A percentile compares a stretch with the other conserved stretches of the same genome.
Conservation (phyloP, 1,140 invertebrate genomes). For the Brachionus manjavacas region DNA sequence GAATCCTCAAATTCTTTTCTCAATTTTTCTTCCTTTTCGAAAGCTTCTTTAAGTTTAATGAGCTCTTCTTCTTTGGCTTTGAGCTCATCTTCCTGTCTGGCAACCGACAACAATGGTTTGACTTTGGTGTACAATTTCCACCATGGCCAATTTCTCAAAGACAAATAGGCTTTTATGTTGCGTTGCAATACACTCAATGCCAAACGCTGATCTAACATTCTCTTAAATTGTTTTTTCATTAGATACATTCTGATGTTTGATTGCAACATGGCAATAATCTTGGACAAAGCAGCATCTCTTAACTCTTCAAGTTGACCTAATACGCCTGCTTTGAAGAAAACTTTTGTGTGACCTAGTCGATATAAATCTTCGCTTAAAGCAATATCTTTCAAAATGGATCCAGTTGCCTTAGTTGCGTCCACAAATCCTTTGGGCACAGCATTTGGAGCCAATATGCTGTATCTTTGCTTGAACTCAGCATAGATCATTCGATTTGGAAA, state of each 20-base stretch:
- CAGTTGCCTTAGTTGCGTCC: slow-evolving; percentile 76
- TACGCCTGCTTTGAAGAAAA: slow-evolving; percentile 99
- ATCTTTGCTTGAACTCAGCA: slow-evolving; percentile 99
- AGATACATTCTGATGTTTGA: slow-evolving; percentile 80
- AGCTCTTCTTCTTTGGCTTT: slow-evolving; percentile 96
- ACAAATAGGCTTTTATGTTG: slow-evolving; percentile 95
- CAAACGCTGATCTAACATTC: slow-evolving; percentile 92
- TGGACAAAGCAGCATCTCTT: slow-evolving; percentile 95
- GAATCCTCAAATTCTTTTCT: slow-evolving; percentile 91
- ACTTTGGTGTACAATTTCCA: slow-evolving; percentile 98
- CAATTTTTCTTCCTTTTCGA: slow-evolving; percentile 86
- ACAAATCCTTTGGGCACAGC: slow-evolving; percentile 69
- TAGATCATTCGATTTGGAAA: slow-evolving; percentile 99
- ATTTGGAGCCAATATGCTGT: slow-evolving; percentile 89
- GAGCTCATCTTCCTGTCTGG: slow-evolving; percentile 95
- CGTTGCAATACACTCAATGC: slow-evolving; percentile 95
- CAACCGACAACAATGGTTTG: slow-evolving; percentile 96
- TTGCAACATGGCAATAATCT: slow-evolving; percentile 98
- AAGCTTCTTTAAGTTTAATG: slow-evolving; percentile 83
- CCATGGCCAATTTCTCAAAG: slow-evolving; percentile 98
- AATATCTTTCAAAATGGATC: slow-evolving; percentile 70
- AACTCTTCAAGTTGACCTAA: slow-evolving; percentile 99
- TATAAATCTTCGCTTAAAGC: slow-evolving; percentile 78
- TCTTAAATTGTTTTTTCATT: slow-evolving; percentile 87
- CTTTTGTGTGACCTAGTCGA: slow-evolving; percentile 93